Base-by-base conservation (phyloP, 2,797 vertebrate genomes). In the Otolemur crassicaudatus region DNA sequence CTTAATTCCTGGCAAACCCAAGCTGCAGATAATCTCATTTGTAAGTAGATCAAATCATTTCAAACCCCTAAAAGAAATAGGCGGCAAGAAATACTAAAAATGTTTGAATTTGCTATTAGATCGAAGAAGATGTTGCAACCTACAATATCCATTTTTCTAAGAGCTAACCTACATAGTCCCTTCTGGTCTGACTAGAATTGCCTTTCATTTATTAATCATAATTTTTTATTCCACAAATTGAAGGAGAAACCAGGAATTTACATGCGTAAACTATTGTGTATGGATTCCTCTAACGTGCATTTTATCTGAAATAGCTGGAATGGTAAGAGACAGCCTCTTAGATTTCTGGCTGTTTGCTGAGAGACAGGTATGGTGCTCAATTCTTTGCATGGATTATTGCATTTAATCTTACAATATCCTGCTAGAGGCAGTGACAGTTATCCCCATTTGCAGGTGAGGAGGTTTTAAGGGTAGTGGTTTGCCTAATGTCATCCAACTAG, bases 1-100 rank as follows among this genome's bases (percentile, higher is more conserved):
- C 88, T 96, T 94, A 83, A 87, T 93, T 96, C 63, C 89, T 97
- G 96, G 95, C 96, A 93, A 96, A 79, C 25, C 79, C 31, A 31
- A 76, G 65, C 80, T 93, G 22, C 53, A 65, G 90, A 93, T 89
- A 79, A 96, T 93, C 92, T 93, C 89, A 94, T 96, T 89, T 95
- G 79, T 93, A 96, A 93, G 91, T 94, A 91, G 75, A 94, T 69
- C 31, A 58, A 82, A 53, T 94, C 27, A 65, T 93, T 95, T 85
- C 82, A 96, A 95, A 80, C 49, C 73, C 43, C 75, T 40, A 34
- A 65, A 87, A 95, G 56, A 85, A 88, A 63, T 10, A 90, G 69
- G 75, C 65, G 72, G 70, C 25, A 61, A 72, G 29, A 60, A 85
- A 90, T 61, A 40, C 31, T 67, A 27, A 31, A 79, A 75, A 65